Evolutionary conservation across 2,888 invertebrate species (phyloP), one percentile per base, ranked within the genome.

Genomic region (Morpho achilles): DNA sequence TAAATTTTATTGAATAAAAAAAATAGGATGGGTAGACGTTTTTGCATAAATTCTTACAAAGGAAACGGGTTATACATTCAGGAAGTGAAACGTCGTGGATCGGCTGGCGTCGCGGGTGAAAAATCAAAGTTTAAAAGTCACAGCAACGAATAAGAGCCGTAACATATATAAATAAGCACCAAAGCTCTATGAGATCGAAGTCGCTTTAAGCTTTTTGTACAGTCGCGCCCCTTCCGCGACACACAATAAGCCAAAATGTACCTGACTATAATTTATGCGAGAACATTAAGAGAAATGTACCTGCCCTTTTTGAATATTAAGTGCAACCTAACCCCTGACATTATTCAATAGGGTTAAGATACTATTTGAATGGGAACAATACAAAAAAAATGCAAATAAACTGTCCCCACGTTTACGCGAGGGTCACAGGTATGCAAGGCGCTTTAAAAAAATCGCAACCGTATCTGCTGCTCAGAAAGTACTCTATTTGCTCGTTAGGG

Each of bases 231-330:
- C 76, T 68, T 70, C 67, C 69, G 81, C 79, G 77, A 72, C 79
- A 79, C 82, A 90, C 87, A 90, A 90, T 87, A 85, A 76, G 77
- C 75, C 77, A 81, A 85, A 88, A 87, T 90, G 89, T 91, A 91
- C 91, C 91, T 91, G 91, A 89, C 87, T 90, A 82, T 91, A 91
- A 91, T 91, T 91, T 91, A 91, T 91, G 89, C 91, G 87, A 88
- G 85, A 90, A 86, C 89, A 88, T 90, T 90, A 87, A 85, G 84
- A 86, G 86, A 87, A 89, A 90, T 88, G 91, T 91, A 91, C 91
- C 91, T 91, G 91, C 91, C 91, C 89, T 91, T 85, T 83, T 84
- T 86, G 90, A 90, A 91, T 91, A 89, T 90, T 91, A 90, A 91
- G 89, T 91, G 90, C 86, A 91, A 91, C 89, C 83, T 91, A 89